Conservation (phyloP, 2,888 invertebrate genomes). For the Scelioninae gen. 2 region DNA sequence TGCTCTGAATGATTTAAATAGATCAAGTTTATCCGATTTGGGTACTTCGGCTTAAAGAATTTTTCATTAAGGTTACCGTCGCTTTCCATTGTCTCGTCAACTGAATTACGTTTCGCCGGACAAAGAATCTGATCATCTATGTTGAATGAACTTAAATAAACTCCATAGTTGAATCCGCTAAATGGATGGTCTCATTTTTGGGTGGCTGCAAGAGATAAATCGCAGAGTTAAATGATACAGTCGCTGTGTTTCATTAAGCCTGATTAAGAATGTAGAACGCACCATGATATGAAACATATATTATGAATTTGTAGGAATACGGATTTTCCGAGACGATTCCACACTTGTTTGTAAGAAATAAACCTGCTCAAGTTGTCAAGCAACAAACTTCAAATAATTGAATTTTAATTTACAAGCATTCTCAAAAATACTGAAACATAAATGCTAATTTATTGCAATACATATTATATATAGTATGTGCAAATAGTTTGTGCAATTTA, state of each 20-base stretch:
- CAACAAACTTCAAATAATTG: too few relatives aligned
- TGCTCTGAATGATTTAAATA: conserved; percentile 6
- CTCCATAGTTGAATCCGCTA: background rate
- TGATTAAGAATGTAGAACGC: conserved; percentile 12
- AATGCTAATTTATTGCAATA: too few relatives aligned
- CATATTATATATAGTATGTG: too few relatives aligned
- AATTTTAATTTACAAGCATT: too few relatives aligned
- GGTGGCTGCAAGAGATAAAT: conserved; percentile 13
- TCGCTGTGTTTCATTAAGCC: conserved; percentile 4
- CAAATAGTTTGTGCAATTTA: too few relatives aligned
- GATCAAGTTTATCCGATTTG: conserved; percentile 4
- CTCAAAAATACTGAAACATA: too few relatives aligned
- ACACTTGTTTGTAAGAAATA: conserved; percentile 4
- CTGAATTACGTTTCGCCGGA: conserved; percentile 9
- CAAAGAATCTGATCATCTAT: conserved; percentile 17
- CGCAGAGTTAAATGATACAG: conserved; percentile 2
- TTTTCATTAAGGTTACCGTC: conserved; percentile 16
- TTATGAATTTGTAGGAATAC: conserved; percentile 15
- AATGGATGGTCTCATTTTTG: conserved; percentile 9
- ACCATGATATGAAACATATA: conserved; percentile 3
- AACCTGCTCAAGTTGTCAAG: too few relatives aligned
- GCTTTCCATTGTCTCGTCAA: conserved; percentile 10
- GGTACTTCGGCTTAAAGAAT: conserved; percentile 15
- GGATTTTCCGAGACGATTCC: conserved; percentile 1
- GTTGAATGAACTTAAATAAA: conserved; percentile 17